These are phyloP conservation scores for Mustela erminea DNA, from an alignment of 2,797 vertebrate species.

Conservation along the genomic window DNA sequence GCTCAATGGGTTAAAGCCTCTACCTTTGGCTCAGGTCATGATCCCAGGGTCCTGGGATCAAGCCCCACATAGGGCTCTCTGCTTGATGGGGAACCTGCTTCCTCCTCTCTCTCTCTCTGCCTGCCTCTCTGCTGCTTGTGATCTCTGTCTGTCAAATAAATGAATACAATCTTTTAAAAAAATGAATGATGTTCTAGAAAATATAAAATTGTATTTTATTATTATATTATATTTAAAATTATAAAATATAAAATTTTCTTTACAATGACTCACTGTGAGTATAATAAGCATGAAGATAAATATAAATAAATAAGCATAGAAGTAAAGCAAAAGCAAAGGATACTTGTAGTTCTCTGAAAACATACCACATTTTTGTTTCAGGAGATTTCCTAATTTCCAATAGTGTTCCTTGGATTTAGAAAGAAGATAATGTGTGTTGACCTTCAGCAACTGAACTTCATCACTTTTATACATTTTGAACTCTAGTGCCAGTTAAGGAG, in stretches of 20 bases:
- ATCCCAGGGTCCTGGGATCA: too few relatives aligned
- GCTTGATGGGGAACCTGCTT: too few relatives aligned
- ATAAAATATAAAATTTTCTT: neutral
- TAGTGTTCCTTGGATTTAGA: neutral
- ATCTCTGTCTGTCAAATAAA: too few relatives aligned
- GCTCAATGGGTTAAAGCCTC: too few relatives aligned
- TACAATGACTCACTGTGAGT: neutral
- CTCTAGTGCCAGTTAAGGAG: neutral
- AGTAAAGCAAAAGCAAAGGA: neutral
- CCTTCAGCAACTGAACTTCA: neutral
- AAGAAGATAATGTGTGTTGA: neutral
- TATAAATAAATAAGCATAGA: neutral
- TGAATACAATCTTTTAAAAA: too few relatives aligned
- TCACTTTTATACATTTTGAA: neutral
- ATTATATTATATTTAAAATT: too few relatives aligned
- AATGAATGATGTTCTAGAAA: neutral
- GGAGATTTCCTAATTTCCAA: neutral
- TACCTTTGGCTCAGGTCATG: too few relatives aligned
- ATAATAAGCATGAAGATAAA: neutral
- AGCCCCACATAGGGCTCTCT: too few relatives aligned
- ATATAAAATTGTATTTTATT: neutral
- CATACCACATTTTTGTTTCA: neutral
- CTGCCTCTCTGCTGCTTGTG: too few relatives aligned
- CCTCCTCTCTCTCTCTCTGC: too few relatives aligned
- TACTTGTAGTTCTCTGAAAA: neutral